Conservation (phyloP, 1,140 invertebrate genomes). For the Drosophila punjabiensis region DNA sequence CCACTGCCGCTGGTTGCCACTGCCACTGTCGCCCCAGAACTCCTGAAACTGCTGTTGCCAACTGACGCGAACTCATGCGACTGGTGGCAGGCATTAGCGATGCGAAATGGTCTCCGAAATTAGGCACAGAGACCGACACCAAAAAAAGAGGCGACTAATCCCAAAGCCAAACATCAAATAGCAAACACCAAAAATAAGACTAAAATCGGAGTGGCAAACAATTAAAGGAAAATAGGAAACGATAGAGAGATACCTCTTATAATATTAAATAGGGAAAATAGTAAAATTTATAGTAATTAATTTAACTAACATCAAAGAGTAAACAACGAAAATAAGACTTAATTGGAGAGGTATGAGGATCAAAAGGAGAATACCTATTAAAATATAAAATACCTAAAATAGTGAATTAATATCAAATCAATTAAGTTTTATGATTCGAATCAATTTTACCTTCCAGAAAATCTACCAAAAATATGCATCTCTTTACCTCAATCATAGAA, state of each 20-base stretch:
- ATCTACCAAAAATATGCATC: background rate
- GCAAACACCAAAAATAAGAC: conserved; percentile 31
- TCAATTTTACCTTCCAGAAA: no score
- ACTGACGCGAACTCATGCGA: conserved; percentile 58
- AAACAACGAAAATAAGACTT: conserved; percentile 30
- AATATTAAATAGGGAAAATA: background rate
- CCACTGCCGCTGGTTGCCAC: background rate
- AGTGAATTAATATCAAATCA: no score
- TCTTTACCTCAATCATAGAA: background rate
- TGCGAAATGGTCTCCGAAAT: conserved; percentile 58
- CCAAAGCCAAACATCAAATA: conserved; percentile 18
- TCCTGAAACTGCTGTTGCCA: conserved; percentile 47
- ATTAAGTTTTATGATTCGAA: no score
- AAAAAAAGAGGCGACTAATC: conserved; percentile 42
- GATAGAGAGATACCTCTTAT: conserved; percentile 7
- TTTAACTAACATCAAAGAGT: background rate
- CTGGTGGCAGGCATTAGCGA: conserved; percentile 48
- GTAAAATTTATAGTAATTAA: no score
- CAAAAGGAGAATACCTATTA: background rate
- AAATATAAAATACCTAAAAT: no score
- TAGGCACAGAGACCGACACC: conserved; percentile 45
- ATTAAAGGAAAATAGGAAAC: background rate
- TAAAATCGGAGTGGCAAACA: background rate
- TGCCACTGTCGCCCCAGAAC: conserved; percentile 1
- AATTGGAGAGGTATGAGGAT: background rate